Base-by-base conservation (phyloP, 2,888 invertebrate species). In the Drosophila silvestris region DNA sequence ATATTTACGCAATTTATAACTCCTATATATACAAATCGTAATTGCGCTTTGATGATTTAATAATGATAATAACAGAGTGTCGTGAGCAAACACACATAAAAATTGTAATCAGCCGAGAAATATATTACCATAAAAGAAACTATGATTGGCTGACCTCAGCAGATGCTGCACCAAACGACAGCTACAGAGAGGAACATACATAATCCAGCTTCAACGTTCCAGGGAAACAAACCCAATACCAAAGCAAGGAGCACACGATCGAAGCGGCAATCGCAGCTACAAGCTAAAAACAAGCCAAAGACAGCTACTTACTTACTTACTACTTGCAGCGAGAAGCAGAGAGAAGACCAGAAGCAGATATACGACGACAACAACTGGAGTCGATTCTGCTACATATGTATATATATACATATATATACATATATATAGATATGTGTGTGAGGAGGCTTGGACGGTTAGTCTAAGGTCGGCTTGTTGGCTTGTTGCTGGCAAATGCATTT, bases 281-380 rank as follows among this genome's bases (percentile, higher is more conserved):
- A 77, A 79, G 86, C 66, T 59, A 39, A 68, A 85, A 85, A 90
- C 90, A 89, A 89, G 90, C 67, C 77, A 74, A 59, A 70, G 68
- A 67, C 83, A 66, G 83, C 80, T 80, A 71, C 83, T 66, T 71
- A 64, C 66, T 66, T 30, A 56, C 56, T 56, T 56, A n/a, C 26
- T 12, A 28, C 56, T 56, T 37, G 37, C 14, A 54, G 22, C 33
- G 33, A 26, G 54, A 56, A 37, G 19, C 16, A 56, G 19, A 56
- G 26, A 53, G 71, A 78, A 64, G 59, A 79, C 86, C 89, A 88
- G 90, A 74, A 85, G 85, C 90, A 68, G 52, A 70, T 50, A 50
- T n/a, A 7, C 62, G 41, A 52, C 79, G 52, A 47, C 70, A 67
- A 50, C 66, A 57, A 41, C 78, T 59, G 63, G 19, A 83, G 66